Conservation (phyloP, 2,113 vertebrate species). For the Tylochromis polylepis region DNA sequence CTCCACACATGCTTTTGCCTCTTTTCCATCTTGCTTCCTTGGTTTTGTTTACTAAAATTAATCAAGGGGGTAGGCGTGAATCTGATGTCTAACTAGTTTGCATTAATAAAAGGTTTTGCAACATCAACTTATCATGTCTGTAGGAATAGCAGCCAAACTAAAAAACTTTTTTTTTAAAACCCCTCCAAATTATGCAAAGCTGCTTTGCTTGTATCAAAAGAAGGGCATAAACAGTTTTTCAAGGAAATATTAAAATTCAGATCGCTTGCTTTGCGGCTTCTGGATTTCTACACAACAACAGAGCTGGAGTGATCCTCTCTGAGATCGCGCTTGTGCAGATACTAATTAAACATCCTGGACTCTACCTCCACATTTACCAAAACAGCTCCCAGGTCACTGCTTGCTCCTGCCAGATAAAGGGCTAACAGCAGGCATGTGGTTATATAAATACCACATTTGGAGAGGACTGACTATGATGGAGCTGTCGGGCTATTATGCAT, state of each 20-base stretch:
- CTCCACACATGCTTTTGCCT: background rate
- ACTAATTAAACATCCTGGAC: background rate
- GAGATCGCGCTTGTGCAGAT: accelerated
- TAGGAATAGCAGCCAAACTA: background rate
- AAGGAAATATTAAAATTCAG: background rate
- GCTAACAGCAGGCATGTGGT: background rate
- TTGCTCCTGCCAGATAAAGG: background rate
- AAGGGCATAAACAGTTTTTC: background rate
- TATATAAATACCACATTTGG: background rate
- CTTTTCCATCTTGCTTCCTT: background rate
- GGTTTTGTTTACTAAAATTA: background rate
- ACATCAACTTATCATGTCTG: accelerated
- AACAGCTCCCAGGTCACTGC: background rate
- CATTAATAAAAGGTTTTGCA: background rate
- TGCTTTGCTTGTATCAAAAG: background rate
- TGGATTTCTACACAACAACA: background rate
- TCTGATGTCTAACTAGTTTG: background rate
- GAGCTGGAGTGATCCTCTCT: background rate
- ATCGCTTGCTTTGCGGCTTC: background rate
- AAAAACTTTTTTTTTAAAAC: accelerated
- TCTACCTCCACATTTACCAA: background rate
- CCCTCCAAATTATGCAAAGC: background rate
- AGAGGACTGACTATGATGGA: background rate
- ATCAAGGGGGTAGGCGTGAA: accelerated
- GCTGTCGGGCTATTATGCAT: background rate